Evolutionary conservation across 2,888 invertebrate species (phyloP), one percentile per base, ranked within the genome.

Genomic region (Hipparchia sbordonii): DNA sequence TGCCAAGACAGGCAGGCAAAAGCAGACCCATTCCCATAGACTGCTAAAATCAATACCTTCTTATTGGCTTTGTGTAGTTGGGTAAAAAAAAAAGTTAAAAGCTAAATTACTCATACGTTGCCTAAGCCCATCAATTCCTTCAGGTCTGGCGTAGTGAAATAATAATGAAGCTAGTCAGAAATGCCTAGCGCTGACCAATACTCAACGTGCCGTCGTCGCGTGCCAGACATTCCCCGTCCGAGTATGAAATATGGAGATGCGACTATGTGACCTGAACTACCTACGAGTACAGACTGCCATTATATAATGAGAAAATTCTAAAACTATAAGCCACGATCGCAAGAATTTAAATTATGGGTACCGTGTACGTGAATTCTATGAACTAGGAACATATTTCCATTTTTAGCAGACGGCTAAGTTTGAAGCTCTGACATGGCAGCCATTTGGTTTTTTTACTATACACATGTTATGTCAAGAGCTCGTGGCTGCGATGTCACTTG

Each of bases 211-310:
- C 80, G 77, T 76, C 82, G 80, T 84, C 81, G 87, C 89, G 81
- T 86, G 84, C 88, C 87, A 73, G 74, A 77, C 85, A 88, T 90
- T 86, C 89, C 78, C 59, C 79, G 79, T 73, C 79, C 79, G 81
- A 85, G 82, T 85, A 87, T 89, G 89, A 89, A 89, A 88, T 89
- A 89, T 89, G 84, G 82, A 82, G 83, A 79, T 83, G 82, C 81
- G 79, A 77, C 79, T 82, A 82, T 85, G 80, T 79, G 85, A 83
- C 82, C 78, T 81, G 75, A 76, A 77, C 78, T 79, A 7, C 46
- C 46, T 46, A 48, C 59, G 39, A 60, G 10, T 60, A 77, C 74
- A 78, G 76, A 75, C 76, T 80, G 79, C 72, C 74, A 73, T 74
- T 73, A 74, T 77, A 74, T 75, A 84, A 84, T 80, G 80, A 80